Base-by-base conservation (phyloP, 2,797 vertebrate genomes). In the Odontamblyopus lacepedii region DNA sequence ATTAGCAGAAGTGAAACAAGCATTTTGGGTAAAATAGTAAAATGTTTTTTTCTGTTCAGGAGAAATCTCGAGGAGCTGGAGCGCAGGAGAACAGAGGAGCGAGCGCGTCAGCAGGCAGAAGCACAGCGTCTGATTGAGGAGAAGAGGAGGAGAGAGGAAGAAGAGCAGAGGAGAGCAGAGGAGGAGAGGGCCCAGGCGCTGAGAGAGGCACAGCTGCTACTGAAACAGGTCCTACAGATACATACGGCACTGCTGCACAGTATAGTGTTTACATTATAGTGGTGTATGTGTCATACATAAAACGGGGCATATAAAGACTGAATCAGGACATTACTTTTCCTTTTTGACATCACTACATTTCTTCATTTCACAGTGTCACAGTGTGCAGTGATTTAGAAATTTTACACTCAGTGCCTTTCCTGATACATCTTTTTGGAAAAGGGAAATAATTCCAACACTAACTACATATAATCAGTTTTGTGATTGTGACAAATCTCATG, bases 11-110 rank as follows among this genome's bases (percentile, higher is more conserved):
- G 6, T 55, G 51, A 55, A 16, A 6, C 51, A 55, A 19, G 19
- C n/a, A n/a, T 55, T 55, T n/a, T 55, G 51, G 51, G 51, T 16
- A 6, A n/a, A 55, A 19, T 18, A n/a, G 30, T 61, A n/a, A 63
- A 63, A 63, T 32, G 41, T 41, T 66, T 3, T 69, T 30, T 16
- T 1, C 2, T 68, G 56, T 72, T 74, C 80, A 98, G 97, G 81
- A 89, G 87, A 65, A 93, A 92, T 82, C 94, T 87, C 63, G 96
- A 97, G 35, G 95, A 96, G 61, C 53, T 95, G 81, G 92, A 95
- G 9, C 93, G 73, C 69, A 92, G 78, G 85, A 94, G 94, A 85
- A 92, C 94, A 2, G 95, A 96, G 77, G 95, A 97, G 83, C 86
- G 94, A 79, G 92, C 88, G 1, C 93, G 90, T 2, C 83, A 93